Evolutionary conservation across 2,113 vertebrate genomes (phyloP).

Genomic region (Elaphurus davidianus): DNA sequence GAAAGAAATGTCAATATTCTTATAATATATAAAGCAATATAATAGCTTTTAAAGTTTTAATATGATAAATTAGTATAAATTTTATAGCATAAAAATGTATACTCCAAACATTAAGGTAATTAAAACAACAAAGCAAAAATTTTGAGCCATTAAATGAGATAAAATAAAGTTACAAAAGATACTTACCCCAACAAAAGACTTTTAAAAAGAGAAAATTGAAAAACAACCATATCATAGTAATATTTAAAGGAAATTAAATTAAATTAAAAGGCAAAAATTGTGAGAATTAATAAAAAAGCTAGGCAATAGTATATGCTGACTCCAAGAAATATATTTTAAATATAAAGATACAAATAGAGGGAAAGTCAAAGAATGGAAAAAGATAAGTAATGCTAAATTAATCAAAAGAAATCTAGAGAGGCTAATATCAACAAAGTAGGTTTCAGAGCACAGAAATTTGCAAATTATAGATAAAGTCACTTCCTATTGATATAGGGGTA

Average conservation of each 20-base stretch:
- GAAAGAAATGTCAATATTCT: not conserved
- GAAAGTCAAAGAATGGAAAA: not conserved
- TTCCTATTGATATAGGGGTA: not conserved
- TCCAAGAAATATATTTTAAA: not conserved
- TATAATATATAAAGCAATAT: not conserved
- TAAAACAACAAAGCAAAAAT: not conserved
- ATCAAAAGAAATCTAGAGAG: not conserved
- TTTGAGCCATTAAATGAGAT: not conserved
- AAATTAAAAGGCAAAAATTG: not conserved
- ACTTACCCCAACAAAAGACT: not conserved
- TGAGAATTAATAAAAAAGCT: not conserved
- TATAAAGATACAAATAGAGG: not conserved
- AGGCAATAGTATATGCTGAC: not conserved
- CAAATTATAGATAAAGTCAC: not conserved
- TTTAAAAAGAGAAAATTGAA: not conserved
- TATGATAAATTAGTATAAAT: not conserved
- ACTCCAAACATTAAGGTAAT: not conserved
- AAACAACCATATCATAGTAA: not conserved
- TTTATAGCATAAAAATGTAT: not conserved
- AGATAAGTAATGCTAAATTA: not conserved
- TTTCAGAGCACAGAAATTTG: not conserved
- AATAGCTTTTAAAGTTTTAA: not conserved
- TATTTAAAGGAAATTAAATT: not conserved
- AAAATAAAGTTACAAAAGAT: constrained; percentile 16
- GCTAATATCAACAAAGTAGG: not conserved